Percentiles rank a stretch among this genome's conserved stretches.
Conservation (phyloP, 1,140 invertebrate species). For the Bacillus rossius region DNA sequence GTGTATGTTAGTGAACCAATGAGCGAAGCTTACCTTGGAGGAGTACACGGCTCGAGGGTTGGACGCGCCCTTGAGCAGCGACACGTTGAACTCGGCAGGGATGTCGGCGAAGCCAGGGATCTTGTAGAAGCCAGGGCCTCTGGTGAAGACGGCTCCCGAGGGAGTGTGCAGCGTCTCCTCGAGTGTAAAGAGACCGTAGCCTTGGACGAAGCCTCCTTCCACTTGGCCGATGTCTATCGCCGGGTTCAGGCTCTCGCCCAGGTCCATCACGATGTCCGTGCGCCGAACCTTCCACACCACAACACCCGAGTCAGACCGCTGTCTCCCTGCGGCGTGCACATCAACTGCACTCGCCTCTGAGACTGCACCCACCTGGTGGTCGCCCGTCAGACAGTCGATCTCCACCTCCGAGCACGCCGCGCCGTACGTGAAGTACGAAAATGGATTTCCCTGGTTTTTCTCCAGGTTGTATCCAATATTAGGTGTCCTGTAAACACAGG, state of each 20-base stretch:
- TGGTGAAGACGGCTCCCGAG: slow-evolving; percentile 69
- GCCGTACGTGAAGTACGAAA: slow-evolving; percentile 78
- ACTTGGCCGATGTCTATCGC: slow-evolving; percentile 95
- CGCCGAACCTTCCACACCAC: slow-evolving; percentile 56
- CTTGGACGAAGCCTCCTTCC: slow-evolving; percentile 91
- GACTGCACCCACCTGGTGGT: slow-evolving; percentile 63
- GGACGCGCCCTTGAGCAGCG: slow-evolving; percentile 78
- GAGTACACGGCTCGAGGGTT: slow-evolving; percentile 91
- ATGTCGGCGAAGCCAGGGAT: slow-evolving; percentile 87
- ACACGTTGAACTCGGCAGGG: slow-evolving; percentile 88
- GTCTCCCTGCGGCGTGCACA: too few relatives aligned
- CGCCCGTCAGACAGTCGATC: slow-evolving; percentile 83
- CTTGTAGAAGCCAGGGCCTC: slow-evolving; percentile 91
- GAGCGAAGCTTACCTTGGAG: slow-evolving; percentile 69
- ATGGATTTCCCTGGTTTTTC: slow-evolving; percentile 61
- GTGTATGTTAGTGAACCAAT: too few relatives aligned
- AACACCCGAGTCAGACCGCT: too few relatives aligned
- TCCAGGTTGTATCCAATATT: slow-evolving; percentile 69
- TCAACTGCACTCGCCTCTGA: too few relatives aligned
- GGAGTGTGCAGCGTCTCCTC: slow-evolving; percentile 87
- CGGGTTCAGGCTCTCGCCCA: slow-evolving; percentile 88
- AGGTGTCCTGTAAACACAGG: slow-evolving; percentile 50
- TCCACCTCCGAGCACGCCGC: slow-evolving; percentile 75
- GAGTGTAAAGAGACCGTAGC: slow-evolving; percentile 85
- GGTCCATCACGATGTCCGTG: slow-evolving; percentile 94